phyloP scores from a whole-genome alignment of 2,113 vertebrate species.

The Anhinga rufa region DNA sequence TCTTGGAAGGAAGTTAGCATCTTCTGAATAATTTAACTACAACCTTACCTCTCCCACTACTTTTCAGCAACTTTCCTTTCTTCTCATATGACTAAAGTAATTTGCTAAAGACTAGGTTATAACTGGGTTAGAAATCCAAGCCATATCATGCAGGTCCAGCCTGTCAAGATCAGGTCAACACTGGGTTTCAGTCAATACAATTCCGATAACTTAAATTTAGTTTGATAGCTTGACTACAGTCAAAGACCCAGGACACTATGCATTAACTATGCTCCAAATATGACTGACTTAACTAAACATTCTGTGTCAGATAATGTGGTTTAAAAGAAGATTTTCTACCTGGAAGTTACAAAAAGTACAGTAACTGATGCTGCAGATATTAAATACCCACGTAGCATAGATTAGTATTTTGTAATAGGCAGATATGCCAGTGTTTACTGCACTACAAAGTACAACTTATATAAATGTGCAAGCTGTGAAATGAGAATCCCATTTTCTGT shows the following conservation, averaged over 20 bases:
- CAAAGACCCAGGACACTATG: conserved; percentile 49
- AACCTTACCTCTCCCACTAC: conserved; percentile 62
- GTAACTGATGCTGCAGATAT: conserved; percentile 69
- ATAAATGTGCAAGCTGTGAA: conserved; percentile 64
- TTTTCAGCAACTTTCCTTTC: conserved; percentile 70
- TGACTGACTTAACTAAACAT: conserved; percentile 72
- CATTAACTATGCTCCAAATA: conserved; percentile 68
- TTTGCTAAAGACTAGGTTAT: conserved; percentile 70
- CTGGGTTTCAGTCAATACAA: conserved; percentile 72
- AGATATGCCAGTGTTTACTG: conserved; percentile 65
- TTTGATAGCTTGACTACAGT: conserved; percentile 64
- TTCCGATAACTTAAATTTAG: conserved; percentile 64
- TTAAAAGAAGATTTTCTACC: conserved; percentile 60
- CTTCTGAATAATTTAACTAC: conserved; percentile 74
- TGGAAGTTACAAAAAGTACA: conserved; percentile 70
- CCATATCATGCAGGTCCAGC: conserved; percentile 80
- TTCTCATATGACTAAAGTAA: conserved; percentile 63
- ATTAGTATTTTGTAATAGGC: conserved; percentile 55
- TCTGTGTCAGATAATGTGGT: conserved; percentile 36
- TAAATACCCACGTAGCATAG: conserved; percentile 58
- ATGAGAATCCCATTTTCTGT: conserved; percentile 47
- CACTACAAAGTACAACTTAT: conserved; percentile 46
- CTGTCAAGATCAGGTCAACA: conserved; percentile 77
- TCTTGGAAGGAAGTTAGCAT: conserved; percentile 57
- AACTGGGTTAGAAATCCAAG: conserved; percentile 73